A percentile compares a stretch with the other conserved stretches of the same genome.
These are phyloP conservation scores for Tryphoninae sp. DNA, from an alignment of 2,888 invertebrate genomes.

Conservation along the genomic window DNA sequence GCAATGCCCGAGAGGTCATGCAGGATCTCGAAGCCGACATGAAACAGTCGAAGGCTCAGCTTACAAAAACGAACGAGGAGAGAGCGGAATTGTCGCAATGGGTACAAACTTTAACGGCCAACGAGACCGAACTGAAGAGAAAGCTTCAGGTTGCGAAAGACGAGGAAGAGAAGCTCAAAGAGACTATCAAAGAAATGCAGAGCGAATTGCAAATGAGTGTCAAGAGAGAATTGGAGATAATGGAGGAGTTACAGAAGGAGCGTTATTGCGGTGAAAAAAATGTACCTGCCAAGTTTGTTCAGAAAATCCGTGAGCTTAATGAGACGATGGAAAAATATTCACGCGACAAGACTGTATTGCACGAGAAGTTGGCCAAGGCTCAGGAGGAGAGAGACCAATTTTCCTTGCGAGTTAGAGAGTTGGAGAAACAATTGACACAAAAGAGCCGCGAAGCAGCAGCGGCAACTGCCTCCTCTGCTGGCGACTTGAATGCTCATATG, in stretches of 20 bases:
- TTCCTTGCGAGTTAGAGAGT: constrained; percentile 66
- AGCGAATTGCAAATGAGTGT: constrained; percentile 66
- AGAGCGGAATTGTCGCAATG: constrained; percentile 73
- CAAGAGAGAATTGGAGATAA: constrained; percentile 69
- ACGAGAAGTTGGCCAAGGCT: constrained; percentile 72
- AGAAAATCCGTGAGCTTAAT: constrained; percentile 77
- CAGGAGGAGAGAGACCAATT: constrained; percentile 73
- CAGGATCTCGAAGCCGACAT: constrained; percentile 74
- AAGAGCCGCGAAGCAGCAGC: constrained; percentile 49
- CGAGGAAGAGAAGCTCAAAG: constrained; percentile 79
- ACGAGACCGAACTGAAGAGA: constrained; percentile 85
- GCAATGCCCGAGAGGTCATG: constrained; percentile 73
- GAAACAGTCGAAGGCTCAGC: constrained; percentile 71
- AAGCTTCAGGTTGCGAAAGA: constrained; percentile 76
- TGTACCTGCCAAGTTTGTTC: constrained; percentile 76
- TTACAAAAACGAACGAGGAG: constrained; percentile 69
- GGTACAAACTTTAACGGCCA: constrained; percentile 85
- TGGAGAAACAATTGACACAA: constrained; percentile 70
- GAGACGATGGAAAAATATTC: constrained; percentile 69
- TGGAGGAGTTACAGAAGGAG: constrained; percentile 68
- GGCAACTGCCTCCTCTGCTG: neutral
- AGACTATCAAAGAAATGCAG: constrained; percentile 72
- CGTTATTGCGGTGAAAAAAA: constrained; percentile 78
- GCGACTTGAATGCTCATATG: constrained; percentile 44
- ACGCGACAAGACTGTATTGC: constrained; percentile 70